Evolutionary conservation across 2,797 vertebrate genomes (phyloP).

Genomic region (Halcyon badia): DNA sequence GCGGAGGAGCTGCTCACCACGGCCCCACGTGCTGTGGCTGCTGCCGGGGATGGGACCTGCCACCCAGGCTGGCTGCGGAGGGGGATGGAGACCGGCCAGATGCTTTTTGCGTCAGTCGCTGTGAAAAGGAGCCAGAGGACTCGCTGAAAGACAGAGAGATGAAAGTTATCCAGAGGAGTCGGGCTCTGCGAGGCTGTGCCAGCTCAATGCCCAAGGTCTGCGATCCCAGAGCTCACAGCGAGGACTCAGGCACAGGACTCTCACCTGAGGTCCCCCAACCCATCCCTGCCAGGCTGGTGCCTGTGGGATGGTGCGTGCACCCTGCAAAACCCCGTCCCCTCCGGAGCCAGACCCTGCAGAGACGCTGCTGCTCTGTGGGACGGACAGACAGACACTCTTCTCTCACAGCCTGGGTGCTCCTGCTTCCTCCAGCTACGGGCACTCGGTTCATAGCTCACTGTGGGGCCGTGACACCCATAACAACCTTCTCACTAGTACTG

Average conservation of each 20-base stretch:
- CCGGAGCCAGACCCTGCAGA: background rate
- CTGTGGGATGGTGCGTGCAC: accelerated
- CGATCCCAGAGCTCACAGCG: background rate
- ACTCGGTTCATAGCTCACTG: background rate
- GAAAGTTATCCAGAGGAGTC: background rate
- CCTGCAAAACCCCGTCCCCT: too few relatives aligned
- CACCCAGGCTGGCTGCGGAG: background rate
- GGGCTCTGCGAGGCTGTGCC: background rate
- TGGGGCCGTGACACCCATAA: background rate
- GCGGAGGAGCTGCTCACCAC: accelerated
- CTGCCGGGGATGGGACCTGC: background rate
- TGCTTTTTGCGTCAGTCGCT: background rate
- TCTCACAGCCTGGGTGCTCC: background rate
- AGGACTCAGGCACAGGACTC: background rate
- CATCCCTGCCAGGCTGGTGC: background rate
- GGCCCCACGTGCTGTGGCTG: accelerated
- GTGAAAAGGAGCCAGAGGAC: background rate
- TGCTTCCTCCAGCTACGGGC: background rate
- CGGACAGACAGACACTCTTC: accelerated
- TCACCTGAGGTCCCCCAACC: background rate
- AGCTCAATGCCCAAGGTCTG: background rate
- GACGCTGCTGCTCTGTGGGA: background rate
- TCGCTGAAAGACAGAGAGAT: background rate
- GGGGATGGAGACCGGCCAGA: background rate
- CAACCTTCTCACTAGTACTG: background rate